phyloP scores from a whole-genome alignment of 2,113 vertebrate species.

The Brachyhypopomus gauderio region DNA sequence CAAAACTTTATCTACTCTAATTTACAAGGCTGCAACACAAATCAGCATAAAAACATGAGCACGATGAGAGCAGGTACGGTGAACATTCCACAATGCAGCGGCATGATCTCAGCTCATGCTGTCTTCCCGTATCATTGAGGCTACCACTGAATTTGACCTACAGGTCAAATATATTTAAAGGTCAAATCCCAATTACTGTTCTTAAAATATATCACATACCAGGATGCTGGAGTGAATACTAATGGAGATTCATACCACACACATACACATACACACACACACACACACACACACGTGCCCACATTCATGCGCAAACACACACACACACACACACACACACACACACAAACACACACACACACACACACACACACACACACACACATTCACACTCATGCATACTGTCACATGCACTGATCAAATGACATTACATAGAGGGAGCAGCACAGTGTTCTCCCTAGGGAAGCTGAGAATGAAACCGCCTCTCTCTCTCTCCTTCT shows the following conservation, averaged over 20 bases:
- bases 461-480: constrained; percentile 24
- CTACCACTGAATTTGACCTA: not conserved
- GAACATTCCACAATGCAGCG: not conserved
- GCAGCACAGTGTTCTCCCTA: constrained; percentile 25
- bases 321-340: not conserved
- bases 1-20: not conserved
- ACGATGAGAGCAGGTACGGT: not conserved
- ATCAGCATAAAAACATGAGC: not conserved
- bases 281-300: not conserved
- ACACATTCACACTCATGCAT: not conserved
- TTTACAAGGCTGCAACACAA: not conserved
- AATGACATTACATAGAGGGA: constrained; percentile 28
- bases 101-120: not conserved
- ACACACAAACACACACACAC: not conserved
- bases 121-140: not conserved
- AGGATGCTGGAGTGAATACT: not conserved
- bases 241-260: no score
- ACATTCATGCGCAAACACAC: not conserved
- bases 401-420: not conserved
- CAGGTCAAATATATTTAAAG: not conserved
- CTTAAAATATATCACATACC: not conserved
- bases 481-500: not conserved
- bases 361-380: not conserved
- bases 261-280: not conserved
- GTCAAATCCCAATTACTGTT: not conserved